These are phyloP conservation scores for Eumeta japonica DNA, from an alignment of 1,140 invertebrate genomes.

Conservation along the genomic window DNA sequence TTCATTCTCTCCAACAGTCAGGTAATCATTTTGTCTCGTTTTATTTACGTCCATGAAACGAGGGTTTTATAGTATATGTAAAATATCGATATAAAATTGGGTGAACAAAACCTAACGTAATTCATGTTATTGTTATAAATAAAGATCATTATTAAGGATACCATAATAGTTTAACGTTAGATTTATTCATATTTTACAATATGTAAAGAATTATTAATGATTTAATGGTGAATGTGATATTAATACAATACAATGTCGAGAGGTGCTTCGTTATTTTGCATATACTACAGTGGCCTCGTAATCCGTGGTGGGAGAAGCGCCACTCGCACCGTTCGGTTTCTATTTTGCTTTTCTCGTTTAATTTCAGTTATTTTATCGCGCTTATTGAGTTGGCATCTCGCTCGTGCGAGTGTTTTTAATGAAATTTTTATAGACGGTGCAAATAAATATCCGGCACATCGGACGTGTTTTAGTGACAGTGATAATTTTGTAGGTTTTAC, in stretches of 20 bases:
- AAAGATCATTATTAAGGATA: constrained; percentile 7
- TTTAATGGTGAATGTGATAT: constrained; percentile 1
- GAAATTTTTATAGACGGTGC: constrained; percentile 26
- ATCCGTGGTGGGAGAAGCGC: constrained; percentile 46
- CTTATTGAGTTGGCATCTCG: constrained; percentile 29
- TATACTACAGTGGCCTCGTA: constrained; percentile 49
- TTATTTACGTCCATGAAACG: constrained; percentile 50
- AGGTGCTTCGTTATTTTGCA: constrained; percentile 30
- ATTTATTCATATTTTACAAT: no score
- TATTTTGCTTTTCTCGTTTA: constrained; percentile 53
- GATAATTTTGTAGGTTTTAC: no score
- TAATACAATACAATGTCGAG: constrained; percentile 7
- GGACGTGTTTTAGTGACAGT: constrained; percentile 37
- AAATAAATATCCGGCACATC: no score
- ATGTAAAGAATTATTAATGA: neutral
- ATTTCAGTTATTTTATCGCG: constrained; percentile 47
- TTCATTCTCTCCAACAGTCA: constrained; percentile 32
- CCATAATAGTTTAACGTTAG: constrained; percentile 1
- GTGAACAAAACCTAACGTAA: no score
- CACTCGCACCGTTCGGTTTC: constrained; percentile 47
- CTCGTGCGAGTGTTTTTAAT: constrained; percentile 40
- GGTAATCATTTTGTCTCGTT: constrained; percentile 38
- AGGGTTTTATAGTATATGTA: constrained; percentile 31
- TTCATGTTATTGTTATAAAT: no score
- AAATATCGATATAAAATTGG: no score